A percentile compares a stretch with the other conserved stretches of the same genome.
phyloP scores from a whole-genome alignment of 2,888 invertebrate species.

The Leptinotarsa peninsularis region DNA sequence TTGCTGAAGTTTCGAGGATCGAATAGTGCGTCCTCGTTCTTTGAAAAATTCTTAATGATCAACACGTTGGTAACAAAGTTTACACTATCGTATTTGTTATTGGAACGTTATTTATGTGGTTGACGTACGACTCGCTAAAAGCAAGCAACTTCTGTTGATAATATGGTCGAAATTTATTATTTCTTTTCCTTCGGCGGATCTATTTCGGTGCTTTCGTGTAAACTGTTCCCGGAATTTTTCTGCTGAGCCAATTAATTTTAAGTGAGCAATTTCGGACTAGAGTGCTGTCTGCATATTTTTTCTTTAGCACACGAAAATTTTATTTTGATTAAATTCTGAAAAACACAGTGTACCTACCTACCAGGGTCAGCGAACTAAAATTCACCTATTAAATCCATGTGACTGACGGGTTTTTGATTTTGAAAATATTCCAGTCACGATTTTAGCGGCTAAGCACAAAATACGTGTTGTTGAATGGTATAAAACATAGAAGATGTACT shows the following conservation, averaged over 20 bases:
- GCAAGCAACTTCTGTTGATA: conserved; percentile 3
- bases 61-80: conserved; percentile 9
- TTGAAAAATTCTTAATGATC: conserved; percentile 12
- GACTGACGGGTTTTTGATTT: conserved; percentile 34
- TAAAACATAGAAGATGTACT: background rate
- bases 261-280: background rate
- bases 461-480: conserved; percentile 5
- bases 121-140: conserved; percentile 14
- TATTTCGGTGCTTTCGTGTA: conserved; percentile 14
- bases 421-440: conserved; percentile 38
- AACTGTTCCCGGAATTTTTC: conserved; percentile 10
- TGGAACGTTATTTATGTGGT: conserved; percentile 11
- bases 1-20: background rate
- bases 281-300: background rate
- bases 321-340: background rate
- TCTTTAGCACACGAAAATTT: conserved; percentile 5
- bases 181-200: conserved; percentile 13
- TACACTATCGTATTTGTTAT: background rate
- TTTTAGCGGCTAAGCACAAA: conserved; percentile 16
- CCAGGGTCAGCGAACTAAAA: conserved; percentile 33
- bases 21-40: too few relatives aligned
- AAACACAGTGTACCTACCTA: background rate
- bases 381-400: conserved; percentile 34
- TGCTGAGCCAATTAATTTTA: conserved; percentile 11
- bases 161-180: conserved; percentile 11